Evolutionary conservation across 2,888 invertebrate genomes (phyloP), one percentile per base, ranked within the genome.

Genomic region (Papilio protenor): DNA sequence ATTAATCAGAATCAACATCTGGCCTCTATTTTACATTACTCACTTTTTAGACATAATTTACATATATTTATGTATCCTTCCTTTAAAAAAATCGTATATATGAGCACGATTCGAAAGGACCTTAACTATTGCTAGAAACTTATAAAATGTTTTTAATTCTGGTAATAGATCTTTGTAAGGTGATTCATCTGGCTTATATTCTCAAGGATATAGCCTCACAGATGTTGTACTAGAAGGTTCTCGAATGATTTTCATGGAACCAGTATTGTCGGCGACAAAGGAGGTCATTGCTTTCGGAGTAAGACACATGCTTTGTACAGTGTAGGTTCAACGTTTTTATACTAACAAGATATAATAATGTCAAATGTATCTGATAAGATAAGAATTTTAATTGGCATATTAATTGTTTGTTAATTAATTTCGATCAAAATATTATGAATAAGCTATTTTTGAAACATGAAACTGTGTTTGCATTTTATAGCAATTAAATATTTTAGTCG

Each of bases 241-340:
- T 45, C 66, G 66, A n/a, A 33, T 40, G 11, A 66, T 69, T 69
- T 69, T 69, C 66, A 69, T 45, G 45, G 14, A 45, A 69, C 66
- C 66, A 69, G 66, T 69, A 45, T 69, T 69, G 66, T 69, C 45
- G 45, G 40, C 6, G 21, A 21, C 45, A 21, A 69, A 69, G 66
- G 45, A 69, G 66, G 66, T 69, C 66, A 69, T 45, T 69, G 66
- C 66, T 69, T 69, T 69, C 45, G 14, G 21, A 12, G 45, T 69
- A 45, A 12, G 40, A 45, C 66, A 66, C 14, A 66, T 21, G 66
- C 66, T 45, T 40, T 69, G 45, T 69, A 45, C 66, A 66, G 40
- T 33, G 64, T 45, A 45, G 3, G 45, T 45, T 45, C 16, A 64
- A 64, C 33, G 27, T 45, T 69, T 66, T 45, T 45, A 69, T 69